Evolutionary conservation across 2,888 invertebrate genomes (phyloP).

Genomic region (Hermodice carunculata): DNA sequence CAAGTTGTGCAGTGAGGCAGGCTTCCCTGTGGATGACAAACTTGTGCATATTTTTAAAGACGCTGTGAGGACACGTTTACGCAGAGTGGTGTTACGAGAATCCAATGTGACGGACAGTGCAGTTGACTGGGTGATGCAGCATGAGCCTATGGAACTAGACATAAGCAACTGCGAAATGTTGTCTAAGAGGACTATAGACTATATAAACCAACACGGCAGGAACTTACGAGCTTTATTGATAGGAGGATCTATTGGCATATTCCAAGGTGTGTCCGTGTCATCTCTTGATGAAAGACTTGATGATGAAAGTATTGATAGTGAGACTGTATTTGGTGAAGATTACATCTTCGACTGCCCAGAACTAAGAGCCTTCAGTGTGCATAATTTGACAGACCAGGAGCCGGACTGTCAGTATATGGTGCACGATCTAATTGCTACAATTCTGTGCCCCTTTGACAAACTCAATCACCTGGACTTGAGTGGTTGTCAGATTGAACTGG

Average conservation of each 20-base stretch:
- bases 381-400: conserved; percentile 16
- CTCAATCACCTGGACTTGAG: conserved; percentile 82
- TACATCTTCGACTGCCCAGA: conserved; percentile 35
- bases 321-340: conserved; percentile 16
- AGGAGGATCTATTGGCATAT: conserved; percentile 29
- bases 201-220: conserved; percentile 8
- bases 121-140: conserved; percentile 79
- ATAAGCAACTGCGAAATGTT: conserved; percentile 77
- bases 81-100: conserved; percentile 70
- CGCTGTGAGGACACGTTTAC: conserved; percentile 7
- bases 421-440: too few species aligned
- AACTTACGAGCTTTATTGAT: conserved; percentile 16
- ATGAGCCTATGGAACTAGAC: conserved; percentile 82
- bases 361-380: conserved; percentile 40
- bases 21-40: conserved; percentile 7
- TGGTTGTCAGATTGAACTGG: conserved; percentile 71
- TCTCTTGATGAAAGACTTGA: conserved; percentile 1
- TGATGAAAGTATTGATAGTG: not conserved
- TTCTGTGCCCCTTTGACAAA: conserved; percentile 75
- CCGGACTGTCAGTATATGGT: too few species aligned
- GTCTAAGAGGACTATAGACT: not conserved
- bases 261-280: not conserved
- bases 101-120: conserved; percentile 81
- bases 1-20: not conserved
- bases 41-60: conserved; percentile 26